Conservation (phyloP, 2,797 vertebrate genomes). For the Agapornis canus region DNA sequence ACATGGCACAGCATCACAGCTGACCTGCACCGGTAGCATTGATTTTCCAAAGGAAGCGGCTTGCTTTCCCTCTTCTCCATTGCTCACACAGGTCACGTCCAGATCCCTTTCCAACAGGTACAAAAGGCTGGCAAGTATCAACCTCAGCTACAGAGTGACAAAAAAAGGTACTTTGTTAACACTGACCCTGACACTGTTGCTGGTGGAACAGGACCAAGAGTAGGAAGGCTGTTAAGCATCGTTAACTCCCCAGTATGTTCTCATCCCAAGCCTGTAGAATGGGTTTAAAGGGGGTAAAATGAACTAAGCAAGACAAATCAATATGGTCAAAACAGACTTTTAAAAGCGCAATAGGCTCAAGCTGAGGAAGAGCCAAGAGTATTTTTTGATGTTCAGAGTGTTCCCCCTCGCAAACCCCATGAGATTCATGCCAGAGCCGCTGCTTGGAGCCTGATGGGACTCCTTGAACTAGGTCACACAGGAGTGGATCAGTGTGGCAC, state of each 20-base stretch:
- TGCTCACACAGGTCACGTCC: fast-evolving
- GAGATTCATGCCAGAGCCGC: not conserved
- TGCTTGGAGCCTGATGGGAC: not conserved
- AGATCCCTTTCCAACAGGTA: not conserved
- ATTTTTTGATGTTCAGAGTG: not conserved
- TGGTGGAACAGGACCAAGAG: not conserved
- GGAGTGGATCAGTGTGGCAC: not conserved
- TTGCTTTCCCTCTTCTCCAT: not conserved
- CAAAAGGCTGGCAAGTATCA: not conserved
- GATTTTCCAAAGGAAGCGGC: not conserved
- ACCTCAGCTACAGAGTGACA: fast-evolving
- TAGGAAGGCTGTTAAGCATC: not conserved
- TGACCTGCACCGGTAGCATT: fast-evolving
- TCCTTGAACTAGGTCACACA: not conserved
- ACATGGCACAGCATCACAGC: fast-evolving
- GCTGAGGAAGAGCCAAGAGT: not conserved
- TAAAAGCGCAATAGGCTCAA: fast-evolving
- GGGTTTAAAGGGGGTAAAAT: not conserved
- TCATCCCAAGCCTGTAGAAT: not conserved
- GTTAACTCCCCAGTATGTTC: fast-evolving
- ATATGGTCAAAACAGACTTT: not conserved
- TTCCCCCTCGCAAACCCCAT: fast-evolving
- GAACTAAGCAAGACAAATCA: not conserved
- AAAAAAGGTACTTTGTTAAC: not conserved
- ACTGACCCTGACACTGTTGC: fast-evolving